Evolutionary conservation across 2,113 vertebrate genomes (phyloP).

Genomic region (Podarcis raffonei): DNA sequence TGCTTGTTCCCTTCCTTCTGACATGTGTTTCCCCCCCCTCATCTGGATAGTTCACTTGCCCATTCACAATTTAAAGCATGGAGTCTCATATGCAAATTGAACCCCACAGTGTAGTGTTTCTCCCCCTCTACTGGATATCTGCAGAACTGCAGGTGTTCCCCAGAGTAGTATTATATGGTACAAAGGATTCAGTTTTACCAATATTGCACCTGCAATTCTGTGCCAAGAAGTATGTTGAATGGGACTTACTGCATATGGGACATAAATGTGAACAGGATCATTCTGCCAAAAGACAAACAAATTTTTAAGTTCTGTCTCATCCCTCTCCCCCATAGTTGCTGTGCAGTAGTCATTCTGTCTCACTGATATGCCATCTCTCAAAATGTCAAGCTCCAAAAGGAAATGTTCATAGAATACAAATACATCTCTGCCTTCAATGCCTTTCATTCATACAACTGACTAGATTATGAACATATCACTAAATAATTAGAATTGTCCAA

Average conservation of each 20-base stretch:
- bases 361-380: background rate
- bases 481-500: background rate
- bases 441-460: background rate
- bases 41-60: background rate
- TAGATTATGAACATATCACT: background rate
- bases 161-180: background rate
- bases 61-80: background rate
- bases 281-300: background rate
- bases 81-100: slow-evolving; percentile 50
- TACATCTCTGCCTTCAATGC: background rate
- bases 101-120: slow-evolving; percentile 43
- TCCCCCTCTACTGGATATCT: slow-evolving; percentile 74
- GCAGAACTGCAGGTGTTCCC: slow-evolving; percentile 54
- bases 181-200: rapidly evolving
- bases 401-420: background rate
- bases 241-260: background rate
- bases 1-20: slow-evolving; percentile 11
- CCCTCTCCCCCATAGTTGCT: background rate
- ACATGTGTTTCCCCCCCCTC: slow-evolving; percentile 26
- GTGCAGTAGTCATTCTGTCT: background rate
- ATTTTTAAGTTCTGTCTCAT: background rate
- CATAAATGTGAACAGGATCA: background rate
- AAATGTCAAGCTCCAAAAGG: background rate
- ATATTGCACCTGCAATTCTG: background rate
- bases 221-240: background rate